Percentiles rank a stretch among this genome's conserved stretches.
These are phyloP conservation scores for Uloborus plumipes DNA, from an alignment of 2,888 invertebrate species.

Conservation along the genomic window DNA sequence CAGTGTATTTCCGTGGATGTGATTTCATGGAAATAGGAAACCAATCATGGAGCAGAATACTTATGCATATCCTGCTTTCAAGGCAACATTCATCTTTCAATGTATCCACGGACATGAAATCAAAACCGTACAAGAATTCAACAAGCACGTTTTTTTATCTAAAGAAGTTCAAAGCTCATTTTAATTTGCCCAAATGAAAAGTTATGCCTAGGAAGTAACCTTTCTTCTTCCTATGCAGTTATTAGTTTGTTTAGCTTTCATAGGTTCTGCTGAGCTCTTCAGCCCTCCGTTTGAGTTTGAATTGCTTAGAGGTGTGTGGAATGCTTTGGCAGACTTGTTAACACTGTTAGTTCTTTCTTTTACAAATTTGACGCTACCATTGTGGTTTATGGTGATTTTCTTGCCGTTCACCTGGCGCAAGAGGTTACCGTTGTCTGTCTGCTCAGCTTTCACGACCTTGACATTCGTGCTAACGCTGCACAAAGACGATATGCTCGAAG, in stretches of 20 bases:
- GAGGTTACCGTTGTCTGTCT: conserved; percentile 6
- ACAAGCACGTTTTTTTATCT: no score
- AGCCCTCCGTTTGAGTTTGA: conserved; percentile 17
- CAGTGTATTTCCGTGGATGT: no score
- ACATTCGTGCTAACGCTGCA: conserved; percentile 55
- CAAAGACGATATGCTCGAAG: conserved; percentile 47
- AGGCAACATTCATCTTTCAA: no score
- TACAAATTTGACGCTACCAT: conserved; percentile 43
- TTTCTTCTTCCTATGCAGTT: neutral
- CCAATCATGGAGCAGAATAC: no score
- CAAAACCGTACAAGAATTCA: no score
- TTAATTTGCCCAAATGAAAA: no score
- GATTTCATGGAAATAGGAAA: no score
- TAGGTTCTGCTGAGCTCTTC: conserved; percentile 2
- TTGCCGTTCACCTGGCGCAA: conserved; percentile 5
- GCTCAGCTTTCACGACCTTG: conserved; percentile 39
- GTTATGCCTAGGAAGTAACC: no score
- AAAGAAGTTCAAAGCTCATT: no score
- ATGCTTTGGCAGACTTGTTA: conserved; percentile 4
- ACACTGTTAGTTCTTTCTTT: conserved; percentile 8
- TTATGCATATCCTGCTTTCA: no score
- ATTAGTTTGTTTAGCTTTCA: neutral
- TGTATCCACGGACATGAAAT: no score
- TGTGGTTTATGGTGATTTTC: conserved; percentile 56
- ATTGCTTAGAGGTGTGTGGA: neutral